Evolutionary conservation across 2,113 vertebrate genomes (phyloP).

Genomic region (Sarotherodon lohbergeri): DNA sequence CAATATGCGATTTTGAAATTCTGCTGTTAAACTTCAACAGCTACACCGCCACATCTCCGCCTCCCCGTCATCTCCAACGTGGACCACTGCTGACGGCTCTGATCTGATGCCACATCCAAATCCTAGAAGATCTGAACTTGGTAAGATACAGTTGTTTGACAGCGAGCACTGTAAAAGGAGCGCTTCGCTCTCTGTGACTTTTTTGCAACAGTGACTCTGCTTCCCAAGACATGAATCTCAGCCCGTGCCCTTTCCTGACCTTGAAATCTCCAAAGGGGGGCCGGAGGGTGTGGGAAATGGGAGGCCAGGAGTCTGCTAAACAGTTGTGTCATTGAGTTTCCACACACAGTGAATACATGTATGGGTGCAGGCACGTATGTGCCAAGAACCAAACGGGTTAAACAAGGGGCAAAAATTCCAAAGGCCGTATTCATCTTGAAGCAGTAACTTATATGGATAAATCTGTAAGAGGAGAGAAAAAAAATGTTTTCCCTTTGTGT

Average conservation of each 20-base stretch:
- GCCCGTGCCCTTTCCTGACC: constrained; percentile 63
- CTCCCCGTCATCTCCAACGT: background rate
- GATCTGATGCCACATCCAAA: background rate
- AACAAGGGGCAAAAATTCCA: constrained; percentile 26
- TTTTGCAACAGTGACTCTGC: constrained; percentile 16
- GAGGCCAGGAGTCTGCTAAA: constrained; percentile 60
- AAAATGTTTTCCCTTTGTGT: background rate
- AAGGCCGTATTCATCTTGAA: background rate
- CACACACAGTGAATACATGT: constrained; percentile 19
- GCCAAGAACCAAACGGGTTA: constrained; percentile 25
- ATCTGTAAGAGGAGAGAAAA: background rate
- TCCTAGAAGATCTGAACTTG: background rate
- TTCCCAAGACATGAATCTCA: constrained; percentile 64
- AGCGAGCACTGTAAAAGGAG: constrained; percentile 24
- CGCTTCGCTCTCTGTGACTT: background rate
- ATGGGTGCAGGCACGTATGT: constrained; percentile 9
- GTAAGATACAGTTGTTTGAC: background rate
- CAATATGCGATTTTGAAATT: background rate
- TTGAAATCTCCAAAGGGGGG: constrained; percentile 65
- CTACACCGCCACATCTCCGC: background rate
- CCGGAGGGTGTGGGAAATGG: constrained; percentile 65
- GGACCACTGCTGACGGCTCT: background rate
- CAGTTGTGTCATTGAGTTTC: constrained; percentile 69
- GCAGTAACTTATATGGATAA: constrained; percentile 52
- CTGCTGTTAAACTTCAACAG: background rate